Evolutionary conservation across 2,888 invertebrate species (phyloP).

Genomic region (Drosophila barbarae): DNA sequence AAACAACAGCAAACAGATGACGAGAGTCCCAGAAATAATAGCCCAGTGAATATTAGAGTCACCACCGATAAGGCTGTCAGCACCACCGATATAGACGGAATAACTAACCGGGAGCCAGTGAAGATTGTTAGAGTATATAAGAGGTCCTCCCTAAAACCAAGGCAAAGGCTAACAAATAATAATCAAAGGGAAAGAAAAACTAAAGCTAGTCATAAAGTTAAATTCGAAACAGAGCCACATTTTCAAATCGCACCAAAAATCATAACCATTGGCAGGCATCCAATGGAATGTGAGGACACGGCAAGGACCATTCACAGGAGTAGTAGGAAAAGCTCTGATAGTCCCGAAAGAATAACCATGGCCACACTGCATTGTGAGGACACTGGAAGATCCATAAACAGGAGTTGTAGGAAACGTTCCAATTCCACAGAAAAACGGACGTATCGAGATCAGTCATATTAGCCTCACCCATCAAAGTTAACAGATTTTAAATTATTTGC

Average conservation of each 20-base stretch:
- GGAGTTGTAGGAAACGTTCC: background rate
- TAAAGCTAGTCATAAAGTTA: constrained; percentile 12
- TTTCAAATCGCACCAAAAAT: background rate
- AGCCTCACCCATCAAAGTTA: constrained; percentile 3
- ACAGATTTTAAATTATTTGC: constrained; percentile 4
- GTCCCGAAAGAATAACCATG: constrained; percentile 1
- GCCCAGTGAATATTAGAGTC: constrained; percentile 6
- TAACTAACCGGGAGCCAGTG: background rate
- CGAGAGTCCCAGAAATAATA: background rate
- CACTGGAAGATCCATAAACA: background rate
- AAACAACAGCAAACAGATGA: constrained; percentile 28
- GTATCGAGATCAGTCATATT: background rate
- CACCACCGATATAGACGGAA: constrained; percentile 18
- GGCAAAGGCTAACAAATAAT: background rate
- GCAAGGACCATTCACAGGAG: background rate
- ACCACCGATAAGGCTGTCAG: constrained; percentile 35
- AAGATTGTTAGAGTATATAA: constrained; percentile 8
- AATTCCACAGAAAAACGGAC: background rate
- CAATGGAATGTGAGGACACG: background rate
- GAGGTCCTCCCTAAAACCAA: constrained; percentile 10
- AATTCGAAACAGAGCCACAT: constrained; percentile 10
- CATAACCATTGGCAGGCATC: constrained; percentile 3
- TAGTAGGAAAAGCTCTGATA: background rate
- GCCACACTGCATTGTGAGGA: background rate
- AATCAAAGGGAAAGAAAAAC: background rate